Evolutionary conservation across 2,113 vertebrate species (phyloP).

Genomic region (Indri indri): DNA sequence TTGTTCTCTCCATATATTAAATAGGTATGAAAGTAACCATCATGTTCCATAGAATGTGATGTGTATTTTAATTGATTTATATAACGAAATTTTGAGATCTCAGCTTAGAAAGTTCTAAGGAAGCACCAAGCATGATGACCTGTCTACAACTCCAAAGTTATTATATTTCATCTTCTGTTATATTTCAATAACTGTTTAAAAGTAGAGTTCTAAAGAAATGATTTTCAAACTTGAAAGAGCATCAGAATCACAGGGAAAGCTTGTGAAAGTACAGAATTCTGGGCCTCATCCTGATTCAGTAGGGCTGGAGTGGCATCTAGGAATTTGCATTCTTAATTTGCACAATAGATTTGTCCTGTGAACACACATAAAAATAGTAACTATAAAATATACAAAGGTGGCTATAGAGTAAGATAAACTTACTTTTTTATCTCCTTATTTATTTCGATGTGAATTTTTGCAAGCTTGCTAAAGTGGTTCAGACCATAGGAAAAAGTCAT

Average conservation of each 20-base stretch:
- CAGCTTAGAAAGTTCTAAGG: neutral
- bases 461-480: neutral
- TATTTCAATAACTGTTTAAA: constrained; percentile 10
- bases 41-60: neutral
- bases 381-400: neutral
- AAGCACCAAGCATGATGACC: neutral
- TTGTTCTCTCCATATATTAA: constrained; percentile 4
- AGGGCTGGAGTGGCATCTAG: neutral
- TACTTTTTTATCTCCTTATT: neutral
- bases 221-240: neutral
- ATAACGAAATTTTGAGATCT: neutral
- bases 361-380: constrained; percentile 9
- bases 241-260: neutral
- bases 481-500: neutral
- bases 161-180: neutral
- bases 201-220: neutral
- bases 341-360: neutral
- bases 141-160: neutral
- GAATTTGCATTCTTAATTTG: neutral
- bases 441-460: neutral
- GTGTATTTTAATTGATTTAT: constrained; percentile 22
- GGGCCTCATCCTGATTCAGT: neutral
- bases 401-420: neutral
- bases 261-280: neutral
- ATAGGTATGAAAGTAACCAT: neutral